Evolutionary conservation across 2,888 invertebrate genomes (phyloP), one percentile per base, ranked within the genome.

Genomic region (Deroplatys truncata): DNA sequence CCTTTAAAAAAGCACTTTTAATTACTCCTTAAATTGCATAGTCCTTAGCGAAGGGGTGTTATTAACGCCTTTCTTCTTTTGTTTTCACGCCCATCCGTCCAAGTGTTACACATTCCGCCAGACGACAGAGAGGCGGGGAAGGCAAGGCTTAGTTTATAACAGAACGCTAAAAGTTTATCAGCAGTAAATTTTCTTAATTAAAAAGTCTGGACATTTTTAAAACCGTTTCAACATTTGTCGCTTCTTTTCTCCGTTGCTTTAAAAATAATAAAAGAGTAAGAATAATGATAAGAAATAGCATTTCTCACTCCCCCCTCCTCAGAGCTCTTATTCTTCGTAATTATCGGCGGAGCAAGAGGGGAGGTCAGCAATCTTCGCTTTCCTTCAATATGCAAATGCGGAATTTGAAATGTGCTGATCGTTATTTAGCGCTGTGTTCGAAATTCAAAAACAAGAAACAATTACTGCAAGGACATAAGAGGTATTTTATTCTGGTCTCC

Each of bases 181-280:
- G 90, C 89, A 88, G 89, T 90, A 90, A 90, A 89, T 90, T 89
- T 86, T 89, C 85, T 90, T 90, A 90, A 90, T 90, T 90, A 90
- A 90, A 90, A 90, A 84, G 72, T 85, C 35, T 85, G 85, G 84
- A 88, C 88, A 84, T 90, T 90, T 88, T 90, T 90, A 86, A 86
- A 86, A 86, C 82, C 82, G 56, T 86, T 86, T 86, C 56, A 56
- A 25, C 82, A 85, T 85, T 49, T 56, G 49, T 28, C 82, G 28
- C 82, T 72, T 86, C 86, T 82, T 86, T 86, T 49, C 29, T 49
- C 25, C 28, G n/a, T 49, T 86, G 16, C 82, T 29, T 82, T 86
- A 20, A 72, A 72, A 72, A 72, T 72, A 72, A 72, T 72, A 72
- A 72, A 72, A 72, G 7, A 72, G 56, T 25, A 20, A 72, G 56